A percentile compares a stretch with the other conserved stretches of the same genome.
These are phyloP conservation scores for Amphimedon queenslandica DNA, from an alignment of 37 sponge, comb jelly and placozoan genomes.

Conservation along the genomic window DNA sequence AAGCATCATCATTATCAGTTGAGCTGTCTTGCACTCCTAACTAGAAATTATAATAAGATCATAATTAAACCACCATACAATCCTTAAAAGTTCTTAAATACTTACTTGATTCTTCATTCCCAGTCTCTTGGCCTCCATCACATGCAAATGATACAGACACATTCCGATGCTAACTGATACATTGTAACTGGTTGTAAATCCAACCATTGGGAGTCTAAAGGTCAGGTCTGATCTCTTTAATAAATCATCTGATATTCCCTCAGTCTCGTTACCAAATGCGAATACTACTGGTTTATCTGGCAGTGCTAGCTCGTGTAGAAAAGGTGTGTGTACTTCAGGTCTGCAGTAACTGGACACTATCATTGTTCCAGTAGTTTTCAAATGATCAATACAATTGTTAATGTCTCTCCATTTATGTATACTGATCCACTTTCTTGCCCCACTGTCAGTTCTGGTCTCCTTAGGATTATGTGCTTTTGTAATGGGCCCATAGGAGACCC, in stretches of 20 bases:
- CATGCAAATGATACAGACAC: constrained; percentile 35
- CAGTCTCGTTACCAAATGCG: constrained; percentile 66
- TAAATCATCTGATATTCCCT: constrained; percentile 47
- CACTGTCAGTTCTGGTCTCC: constrained; percentile 59
- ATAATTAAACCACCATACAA: no score
- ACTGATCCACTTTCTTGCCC: constrained; percentile 56
- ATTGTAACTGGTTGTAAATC: constrained; percentile 74
- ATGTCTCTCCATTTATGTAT: constrained; percentile 34
- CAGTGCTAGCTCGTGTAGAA: no score
- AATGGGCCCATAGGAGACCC: neutral
- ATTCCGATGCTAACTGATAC: constrained; percentile 70
- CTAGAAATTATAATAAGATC: no score
- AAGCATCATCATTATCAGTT: neutral
- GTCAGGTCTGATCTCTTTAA: constrained; percentile 28
- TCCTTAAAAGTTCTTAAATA: no score
- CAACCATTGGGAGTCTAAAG: constrained; percentile 65
- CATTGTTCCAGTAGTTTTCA: constrained; percentile 32
- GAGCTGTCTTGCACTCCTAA: neutral
- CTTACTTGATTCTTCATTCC: no score
- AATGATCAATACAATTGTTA: constrained; percentile 24
- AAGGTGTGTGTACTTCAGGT: no score
- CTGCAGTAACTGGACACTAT: constrained; percentile 23
- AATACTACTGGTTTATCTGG: constrained; percentile 26
- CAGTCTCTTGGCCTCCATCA: no score
- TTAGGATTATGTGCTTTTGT: neutral